These are phyloP conservation scores for Heliconius eleuchia DNA, from an alignment of 1,140 invertebrate genomes.

Conservation along the genomic window DNA sequence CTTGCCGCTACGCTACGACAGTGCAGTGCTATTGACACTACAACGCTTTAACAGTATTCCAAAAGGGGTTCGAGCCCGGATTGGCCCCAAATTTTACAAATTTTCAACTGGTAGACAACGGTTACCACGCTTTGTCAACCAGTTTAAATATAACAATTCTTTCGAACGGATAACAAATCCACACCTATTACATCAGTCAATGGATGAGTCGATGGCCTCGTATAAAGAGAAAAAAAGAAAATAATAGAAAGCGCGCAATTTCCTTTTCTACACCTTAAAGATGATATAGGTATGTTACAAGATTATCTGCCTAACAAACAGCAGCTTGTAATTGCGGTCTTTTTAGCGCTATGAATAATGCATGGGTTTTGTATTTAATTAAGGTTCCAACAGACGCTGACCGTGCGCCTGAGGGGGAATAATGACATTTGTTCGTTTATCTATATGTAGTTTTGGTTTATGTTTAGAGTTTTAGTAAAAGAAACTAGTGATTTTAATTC, in stretches of 20 bases:
- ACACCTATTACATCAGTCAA: too few relatives aligned
- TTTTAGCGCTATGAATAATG: slow-evolving; percentile 35
- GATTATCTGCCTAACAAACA: slow-evolving; percentile 27
- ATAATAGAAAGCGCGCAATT: neutral
- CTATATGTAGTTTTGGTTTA: neutral
- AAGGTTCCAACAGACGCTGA: slow-evolving; percentile 27
- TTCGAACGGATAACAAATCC: too few relatives aligned
- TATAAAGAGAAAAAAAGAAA: neutral
- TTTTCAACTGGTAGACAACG: too few relatives aligned
- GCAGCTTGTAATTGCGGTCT: slow-evolving; percentile 31
- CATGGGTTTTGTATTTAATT: slow-evolving; percentile 31
- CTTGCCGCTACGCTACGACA: too few relatives aligned
- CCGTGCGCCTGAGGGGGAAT: neutral
- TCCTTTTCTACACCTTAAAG: neutral
- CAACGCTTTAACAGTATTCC: too few relatives aligned
- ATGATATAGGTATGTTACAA: neutral
- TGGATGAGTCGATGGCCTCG: neutral
- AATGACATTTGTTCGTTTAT: neutral
- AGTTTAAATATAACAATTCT: too few relatives aligned
- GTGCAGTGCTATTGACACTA: too few relatives aligned
- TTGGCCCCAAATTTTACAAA: too few relatives aligned
- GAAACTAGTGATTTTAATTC: too few relatives aligned
- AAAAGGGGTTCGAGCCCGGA: too few relatives aligned
- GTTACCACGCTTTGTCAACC: too few relatives aligned
- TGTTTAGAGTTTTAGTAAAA: neutral